Conservation (phyloP, 2,797 vertebrate genomes). For the Clarias fuscus region DNA sequence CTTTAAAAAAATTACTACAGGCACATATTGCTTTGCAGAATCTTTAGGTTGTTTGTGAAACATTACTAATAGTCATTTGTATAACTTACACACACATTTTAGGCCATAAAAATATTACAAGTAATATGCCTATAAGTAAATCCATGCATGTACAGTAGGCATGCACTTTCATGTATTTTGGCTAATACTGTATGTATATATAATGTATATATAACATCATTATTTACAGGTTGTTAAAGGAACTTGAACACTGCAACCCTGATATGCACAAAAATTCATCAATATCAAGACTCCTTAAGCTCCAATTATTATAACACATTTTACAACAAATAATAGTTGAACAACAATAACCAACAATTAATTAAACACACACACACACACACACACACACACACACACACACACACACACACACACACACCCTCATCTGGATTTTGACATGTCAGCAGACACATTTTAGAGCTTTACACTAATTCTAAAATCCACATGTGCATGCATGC, state of each 20-base stretch:
- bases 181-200: background rate
- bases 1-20: background rate
- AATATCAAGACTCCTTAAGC: background rate
- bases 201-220: background rate
- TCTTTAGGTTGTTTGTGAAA: background rate
- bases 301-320: background rate
- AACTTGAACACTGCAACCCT: background rate
- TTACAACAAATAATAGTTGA: constrained; percentile 5
- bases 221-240: background rate
- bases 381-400: background rate
- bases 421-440: background rate
- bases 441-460: background rate
- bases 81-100: background rate
- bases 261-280: background rate
- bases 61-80: background rate
- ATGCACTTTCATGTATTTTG: constrained; percentile 14
- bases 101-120: background rate
- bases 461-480: background rate
- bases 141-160: background rate
- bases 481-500: constrained; percentile 3
- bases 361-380: background rate
- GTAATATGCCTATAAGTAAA: background rate
- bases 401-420: background rate
- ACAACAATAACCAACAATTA: background rate
- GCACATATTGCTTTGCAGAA: background rate